Conservation (phyloP, 2,113 vertebrate genomes). For the Oryzias melastigma region DNA sequence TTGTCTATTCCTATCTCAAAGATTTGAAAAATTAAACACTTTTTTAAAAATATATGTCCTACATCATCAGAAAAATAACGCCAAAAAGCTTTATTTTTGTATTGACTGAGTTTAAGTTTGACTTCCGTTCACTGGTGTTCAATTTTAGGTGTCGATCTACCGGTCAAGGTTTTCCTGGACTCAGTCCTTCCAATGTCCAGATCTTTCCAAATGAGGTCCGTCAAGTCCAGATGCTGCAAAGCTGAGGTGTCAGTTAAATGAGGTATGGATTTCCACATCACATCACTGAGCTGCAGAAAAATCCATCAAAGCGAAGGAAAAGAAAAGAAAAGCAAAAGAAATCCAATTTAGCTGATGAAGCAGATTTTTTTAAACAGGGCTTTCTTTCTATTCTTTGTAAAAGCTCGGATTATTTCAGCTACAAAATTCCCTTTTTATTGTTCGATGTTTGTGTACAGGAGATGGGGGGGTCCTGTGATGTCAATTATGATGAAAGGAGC, state of each 20-base stretch:
- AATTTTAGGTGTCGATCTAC: too few species aligned
- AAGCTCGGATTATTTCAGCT: background rate
- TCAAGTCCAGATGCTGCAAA: background rate
- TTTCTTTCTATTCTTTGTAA: background rate
- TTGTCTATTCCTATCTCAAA: too few species aligned
- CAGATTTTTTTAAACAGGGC: background rate
- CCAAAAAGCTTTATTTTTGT: too few species aligned
- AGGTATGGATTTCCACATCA: background rate
- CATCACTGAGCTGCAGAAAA: too few species aligned
- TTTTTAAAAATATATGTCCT: too few species aligned
- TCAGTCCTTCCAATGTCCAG: too few species aligned
- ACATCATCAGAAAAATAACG: too few species aligned
- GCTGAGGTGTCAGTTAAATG: background rate
- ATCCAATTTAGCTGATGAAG: conserved; percentile 15
- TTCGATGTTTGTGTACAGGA: background rate
- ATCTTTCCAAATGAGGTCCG: background rate
- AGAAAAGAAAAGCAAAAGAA: conserved; percentile 3
- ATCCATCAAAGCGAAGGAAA: too few species aligned
- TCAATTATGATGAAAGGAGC: conserved; percentile 38
- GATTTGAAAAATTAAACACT: too few species aligned
- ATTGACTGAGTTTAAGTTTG: too few species aligned
- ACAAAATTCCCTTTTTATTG: background rate
- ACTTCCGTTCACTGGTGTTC: too few species aligned
- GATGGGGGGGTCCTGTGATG: background rate
- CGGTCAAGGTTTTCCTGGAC: too few species aligned